Evolutionary conservation across 2,888 invertebrate genomes (phyloP), one percentile per base, ranked within the genome.

Genomic region (Hyposoter dolosus): DNA sequence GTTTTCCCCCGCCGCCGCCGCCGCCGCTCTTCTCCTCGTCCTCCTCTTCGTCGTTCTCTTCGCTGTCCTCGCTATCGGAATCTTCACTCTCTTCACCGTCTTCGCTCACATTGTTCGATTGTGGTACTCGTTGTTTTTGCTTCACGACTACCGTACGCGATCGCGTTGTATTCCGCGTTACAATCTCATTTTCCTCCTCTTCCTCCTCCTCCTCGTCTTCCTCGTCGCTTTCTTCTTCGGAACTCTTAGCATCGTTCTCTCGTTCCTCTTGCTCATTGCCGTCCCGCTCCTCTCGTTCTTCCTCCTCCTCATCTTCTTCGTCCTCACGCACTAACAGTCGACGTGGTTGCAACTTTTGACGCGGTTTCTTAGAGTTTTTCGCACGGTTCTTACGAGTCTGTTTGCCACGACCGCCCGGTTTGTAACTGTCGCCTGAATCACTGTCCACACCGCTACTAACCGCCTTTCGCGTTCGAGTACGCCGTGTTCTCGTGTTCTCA

Each of bases 391-490:
- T 93, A 12, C 91, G 91, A 12, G 91, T 91, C 72, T 92, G 92
- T 71, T 93, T 94, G 6, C 92, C 91, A 28, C 93, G 92, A 19
- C 89, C 93, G 71, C 94, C 94, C 10, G 95, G 95, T 80, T 95
- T 95, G 88, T 95, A 96, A 89, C 95, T 95, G 19, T 95, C 96
- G 86, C 95, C 95, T 0, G 96, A 95, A 89, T 95, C 95, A 83
- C 94, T 94, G 47, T 94, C 94, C 50, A 85, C 89, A 50, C 90
- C 92, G 78, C 93, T 94, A 56, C 88, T 92, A 85, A 89, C 90
- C 43, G 88, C 89, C 86, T 89, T 91, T 84, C 89, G 89, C 82
- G 88, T 93, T 87, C 90, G 92, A 84, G 88, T 92, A 88, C 91
- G 89, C 71, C 90, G 91, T 76, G 47, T n/a, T 28, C 88, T 89